A percentile compares a stretch with the other conserved stretches of the same genome.
phyloP scores from a whole-genome alignment of 2,888 invertebrate species.

The Pheosia gnoma region DNA sequence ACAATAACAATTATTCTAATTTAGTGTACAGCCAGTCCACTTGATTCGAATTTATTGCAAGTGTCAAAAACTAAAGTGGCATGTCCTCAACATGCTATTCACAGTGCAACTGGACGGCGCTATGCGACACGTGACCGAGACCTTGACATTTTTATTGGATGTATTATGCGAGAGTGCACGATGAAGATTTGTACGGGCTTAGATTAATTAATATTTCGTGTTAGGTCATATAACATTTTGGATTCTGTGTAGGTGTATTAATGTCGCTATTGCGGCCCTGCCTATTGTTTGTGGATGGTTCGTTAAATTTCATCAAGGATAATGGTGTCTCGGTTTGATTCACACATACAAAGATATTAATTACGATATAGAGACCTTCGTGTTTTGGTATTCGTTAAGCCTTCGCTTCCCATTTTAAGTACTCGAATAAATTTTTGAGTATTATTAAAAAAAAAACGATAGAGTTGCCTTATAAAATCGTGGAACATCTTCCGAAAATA shows the following conservation, averaged over 20 bases:
- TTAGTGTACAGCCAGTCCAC: conserved; percentile 21
- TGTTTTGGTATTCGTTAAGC: no score
- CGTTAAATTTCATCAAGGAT: no score
- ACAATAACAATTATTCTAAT: conserved; percentile 30
- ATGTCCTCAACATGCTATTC: conserved; percentile 47
- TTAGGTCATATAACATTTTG: background rate
- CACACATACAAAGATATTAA: no score
- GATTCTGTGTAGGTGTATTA: background rate
- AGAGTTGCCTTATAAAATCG: no score
- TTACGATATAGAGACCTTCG: no score
- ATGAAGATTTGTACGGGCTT: background rate
- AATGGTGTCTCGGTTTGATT: no score
- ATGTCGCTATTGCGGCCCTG: no score
- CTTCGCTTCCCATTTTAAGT: no score
- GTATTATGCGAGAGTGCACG: background rate
- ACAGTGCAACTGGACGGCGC: background rate
- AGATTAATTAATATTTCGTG: conserved; percentile 1
- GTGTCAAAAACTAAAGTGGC: conserved; percentile 46
- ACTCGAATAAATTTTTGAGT: no score
- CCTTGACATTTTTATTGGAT: conserved; percentile 7
- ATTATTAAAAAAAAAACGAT: no score
- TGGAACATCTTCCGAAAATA: background rate
- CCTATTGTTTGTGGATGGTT: no score
- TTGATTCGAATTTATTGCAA: conserved; percentile 58
- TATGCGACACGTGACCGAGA: conserved; percentile 14